phyloP scores from a whole-genome alignment of 2,113 vertebrate genomes.

The Acrocephalus kingi region DNA sequence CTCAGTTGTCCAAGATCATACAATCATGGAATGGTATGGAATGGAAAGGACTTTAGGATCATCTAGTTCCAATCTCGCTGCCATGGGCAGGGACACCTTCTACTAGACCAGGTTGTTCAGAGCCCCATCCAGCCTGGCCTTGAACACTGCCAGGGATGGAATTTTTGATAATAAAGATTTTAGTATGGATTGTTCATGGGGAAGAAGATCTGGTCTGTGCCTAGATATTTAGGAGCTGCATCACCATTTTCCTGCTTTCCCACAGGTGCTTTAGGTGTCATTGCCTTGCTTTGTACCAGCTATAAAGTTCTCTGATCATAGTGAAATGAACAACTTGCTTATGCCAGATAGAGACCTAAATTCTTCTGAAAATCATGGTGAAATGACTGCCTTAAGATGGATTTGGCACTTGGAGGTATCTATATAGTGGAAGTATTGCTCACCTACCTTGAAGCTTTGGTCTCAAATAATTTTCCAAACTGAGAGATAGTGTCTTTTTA shows the following conservation, averaged over 20 bases:
- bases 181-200: background rate
- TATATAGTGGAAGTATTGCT: background rate
- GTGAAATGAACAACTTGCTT: background rate
- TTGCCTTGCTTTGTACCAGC: background rate
- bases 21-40: background rate
- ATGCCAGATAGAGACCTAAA: background rate
- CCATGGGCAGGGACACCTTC: background rate
- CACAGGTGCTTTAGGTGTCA: background rate
- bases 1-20: background rate
- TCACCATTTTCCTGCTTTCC: background rate
- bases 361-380: background rate
- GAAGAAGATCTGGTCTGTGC: background rate
- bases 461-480: background rate
- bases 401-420: background rate
- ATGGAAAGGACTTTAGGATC: background rate
- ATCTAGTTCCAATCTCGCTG: background rate
- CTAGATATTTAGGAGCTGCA: background rate
- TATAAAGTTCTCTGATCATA: background rate
- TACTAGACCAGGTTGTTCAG: background rate
- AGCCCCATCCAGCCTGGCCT: background rate
- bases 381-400: background rate
- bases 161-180: background rate
- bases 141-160: background rate
- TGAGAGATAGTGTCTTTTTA: background rate
- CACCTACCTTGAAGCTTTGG: background rate